Percentiles rank a stretch among this genome's conserved stretches.
Evolutionary conservation across 2,888 invertebrate genomes (phyloP).

Genomic region (Hypercompe scribonia): DNA sequence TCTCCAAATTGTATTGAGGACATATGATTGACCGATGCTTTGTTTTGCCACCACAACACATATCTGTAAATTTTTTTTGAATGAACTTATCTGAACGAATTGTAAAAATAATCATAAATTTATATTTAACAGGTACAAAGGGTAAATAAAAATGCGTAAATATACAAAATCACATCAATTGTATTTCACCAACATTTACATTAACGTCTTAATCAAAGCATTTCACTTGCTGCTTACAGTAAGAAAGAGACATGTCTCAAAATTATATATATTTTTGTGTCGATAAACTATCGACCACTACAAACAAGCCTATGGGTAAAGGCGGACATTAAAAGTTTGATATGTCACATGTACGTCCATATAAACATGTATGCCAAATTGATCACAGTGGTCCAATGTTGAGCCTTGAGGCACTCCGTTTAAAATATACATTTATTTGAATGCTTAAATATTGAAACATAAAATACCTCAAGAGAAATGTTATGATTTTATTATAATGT

Average conservation of each 20-base stretch:
- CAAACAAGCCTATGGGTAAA: slow-evolving; percentile 81
- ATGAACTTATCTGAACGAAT: neutral
- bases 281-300: slow-evolving; percentile 69
- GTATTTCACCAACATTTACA: slow-evolving; percentile 87
- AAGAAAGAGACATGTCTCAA: slow-evolving; percentile 79
- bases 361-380: slow-evolving; percentile 20
- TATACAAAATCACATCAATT: slow-evolving; percentile 86
- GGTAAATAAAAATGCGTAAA: slow-evolving; percentile 70
- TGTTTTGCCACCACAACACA: neutral
- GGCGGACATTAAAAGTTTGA: slow-evolving; percentile 78
- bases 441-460: slow-evolving; percentile 18
- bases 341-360: slow-evolving; percentile 68
- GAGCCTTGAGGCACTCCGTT: slow-evolving; percentile 24
- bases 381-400: slow-evolving; percentile 19
- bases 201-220: slow-evolving; percentile 85
- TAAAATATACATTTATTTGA: slow-evolving; percentile 7
- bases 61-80: neutral
- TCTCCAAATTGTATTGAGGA: neutral
- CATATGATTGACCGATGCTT: neutral
- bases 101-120: neutral
- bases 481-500: slow-evolving; percentile 26
- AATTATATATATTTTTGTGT: slow-evolving; percentile 67
- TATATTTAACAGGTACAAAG: slow-evolving; percentile 7
- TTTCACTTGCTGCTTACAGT: slow-evolving; percentile 82
- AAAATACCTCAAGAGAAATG: slow-evolving; percentile 28